Evolutionary conservation across 2,797 vertebrate species (phyloP).

Genomic region (Gymnoscopelus microlampas): DNA sequence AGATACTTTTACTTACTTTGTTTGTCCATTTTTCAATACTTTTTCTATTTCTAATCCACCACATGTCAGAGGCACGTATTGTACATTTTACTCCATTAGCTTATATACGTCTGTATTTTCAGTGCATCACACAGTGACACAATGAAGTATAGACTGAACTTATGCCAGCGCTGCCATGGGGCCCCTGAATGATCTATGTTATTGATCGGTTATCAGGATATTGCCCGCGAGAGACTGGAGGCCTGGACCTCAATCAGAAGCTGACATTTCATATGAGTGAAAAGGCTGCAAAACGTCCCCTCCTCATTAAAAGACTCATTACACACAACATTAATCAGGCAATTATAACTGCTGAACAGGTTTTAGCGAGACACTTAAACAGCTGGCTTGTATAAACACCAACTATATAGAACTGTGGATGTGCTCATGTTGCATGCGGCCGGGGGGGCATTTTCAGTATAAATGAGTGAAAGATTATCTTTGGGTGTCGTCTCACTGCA

Average conservation of each 20-base stretch:
- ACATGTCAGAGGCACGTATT: no score
- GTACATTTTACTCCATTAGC: constrained; percentile 22
- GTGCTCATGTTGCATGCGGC: constrained; percentile 7
- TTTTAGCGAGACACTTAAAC: constrained; percentile 56
- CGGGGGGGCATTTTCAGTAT: no score
- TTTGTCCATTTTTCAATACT: no score
- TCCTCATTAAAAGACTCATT: constrained; percentile 70
- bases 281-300: constrained; percentile 57
- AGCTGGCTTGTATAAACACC: constrained; percentile 21
- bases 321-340: constrained; percentile 73
- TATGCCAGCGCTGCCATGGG: no score
- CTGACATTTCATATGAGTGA: constrained; percentile 64
- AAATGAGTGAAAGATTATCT: no score
- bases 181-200: constrained; percentile 6
- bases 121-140: no score
- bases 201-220: constrained; percentile 72
- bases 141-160: no score
- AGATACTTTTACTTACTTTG: no score
- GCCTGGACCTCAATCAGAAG: constrained; percentile 58
- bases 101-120: no score
- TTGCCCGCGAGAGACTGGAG: constrained; percentile 47
- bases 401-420: constrained; percentile 27
- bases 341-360: constrained; percentile 44
- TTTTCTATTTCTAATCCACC: no score
- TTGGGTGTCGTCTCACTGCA: no score